Evolutionary conservation across 2,797 vertebrate species (phyloP), one percentile per base, ranked within the genome.

Genomic region (Sylvia borin): DNA sequence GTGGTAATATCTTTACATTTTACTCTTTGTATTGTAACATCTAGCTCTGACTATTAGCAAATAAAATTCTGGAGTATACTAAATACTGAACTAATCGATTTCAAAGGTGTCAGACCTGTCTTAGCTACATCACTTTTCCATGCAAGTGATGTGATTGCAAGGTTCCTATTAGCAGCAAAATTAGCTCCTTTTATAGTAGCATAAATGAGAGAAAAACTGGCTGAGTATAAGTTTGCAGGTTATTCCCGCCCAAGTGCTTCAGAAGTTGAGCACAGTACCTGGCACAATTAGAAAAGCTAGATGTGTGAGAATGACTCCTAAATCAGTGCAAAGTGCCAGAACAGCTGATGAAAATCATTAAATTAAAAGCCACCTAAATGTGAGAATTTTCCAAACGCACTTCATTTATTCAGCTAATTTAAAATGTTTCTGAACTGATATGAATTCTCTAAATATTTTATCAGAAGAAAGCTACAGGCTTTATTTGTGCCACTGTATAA

Each of bases 361-460:
- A 76, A 94, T 32, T 18, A 60, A 89, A 97, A 91, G 32, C 6
- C 64, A 58, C 31, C 66, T 67, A 55, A 77, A 90, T 54, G 16
- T 57, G 83, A 64, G 29, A 48, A 43, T 81, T 90, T 97, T 94
- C 32, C 54, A 78, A 88, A 92, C 45, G 72, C 27, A 64, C 65
- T 67, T 51, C 42, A 27, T 34, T 67, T 93, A 84, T 82, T 91
- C 83, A 66, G 34, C 88, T 96, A 55, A 95, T 96, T 96, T 90
- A 91, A 96, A 96, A 89, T 72, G 57, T 72, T 74, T 89, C 16
- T 67, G 90, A 94, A 86, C 29, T 78, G 78, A 94, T 47, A 43
- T 58, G 65, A 65, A 38, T 78, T 92, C 73, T 94, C 55, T 95
- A 95, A 96, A 92, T 96, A 96, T 95, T 96, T 97, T 81, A 80